Evolutionary conservation across 2,888 invertebrate genomes (phyloP).

Genomic region (Hemistola chrysoprasaria): DNA sequence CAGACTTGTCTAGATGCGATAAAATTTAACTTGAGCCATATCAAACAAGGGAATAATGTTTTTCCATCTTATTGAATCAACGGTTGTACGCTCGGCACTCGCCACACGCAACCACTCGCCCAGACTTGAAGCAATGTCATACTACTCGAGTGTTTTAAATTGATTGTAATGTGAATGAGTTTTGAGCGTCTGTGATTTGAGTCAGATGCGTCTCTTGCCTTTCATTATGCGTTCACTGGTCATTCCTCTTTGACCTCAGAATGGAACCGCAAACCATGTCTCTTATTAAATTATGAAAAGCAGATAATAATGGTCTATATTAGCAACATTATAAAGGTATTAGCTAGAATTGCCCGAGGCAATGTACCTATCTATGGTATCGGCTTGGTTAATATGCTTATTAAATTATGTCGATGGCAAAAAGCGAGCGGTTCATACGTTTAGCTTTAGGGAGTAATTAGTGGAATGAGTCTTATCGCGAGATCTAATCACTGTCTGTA

Average conservation of each 20-base stretch:
- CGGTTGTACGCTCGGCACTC: slow-evolving; percentile 40
- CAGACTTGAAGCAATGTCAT: slow-evolving; percentile 69
- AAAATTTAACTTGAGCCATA: slow-evolving; percentile 50
- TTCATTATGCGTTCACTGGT: slow-evolving; percentile 72
- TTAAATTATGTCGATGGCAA: slow-evolving; percentile 79
- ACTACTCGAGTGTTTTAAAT: slow-evolving; percentile 67
- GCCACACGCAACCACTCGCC: slow-evolving; percentile 67
- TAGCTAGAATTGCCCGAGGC: slow-evolving; percentile 66
- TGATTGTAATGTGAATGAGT: slow-evolving; percentile 75
- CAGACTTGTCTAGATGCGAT: slow-evolving; percentile 53
- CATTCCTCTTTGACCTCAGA: slow-evolving; percentile 77
- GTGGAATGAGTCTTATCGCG: slow-evolving; percentile 73
- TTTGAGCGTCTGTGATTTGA: slow-evolving; percentile 71
- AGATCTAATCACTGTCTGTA: slow-evolving; percentile 74
- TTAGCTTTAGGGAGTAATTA: slow-evolving; percentile 82
- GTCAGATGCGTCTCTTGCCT: slow-evolving; percentile 62
- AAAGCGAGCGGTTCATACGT: slow-evolving; percentile 62
- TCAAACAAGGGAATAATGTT: slow-evolving; percentile 47
- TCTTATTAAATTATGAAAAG: slow-evolving; percentile 48
- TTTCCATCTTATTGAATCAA: slow-evolving; percentile 64
- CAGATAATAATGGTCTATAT: slow-evolving; percentile 38
- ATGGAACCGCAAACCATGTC: slow-evolving; percentile 42
- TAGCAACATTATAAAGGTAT: slow-evolving; percentile 64
- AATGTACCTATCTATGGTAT: slow-evolving; percentile 69
- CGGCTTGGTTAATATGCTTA: slow-evolving; percentile 77